These are phyloP conservation scores for Latrodectus geometricus DNA, from an alignment of 1,140 invertebrate genomes.

Conservation along the genomic window DNA sequence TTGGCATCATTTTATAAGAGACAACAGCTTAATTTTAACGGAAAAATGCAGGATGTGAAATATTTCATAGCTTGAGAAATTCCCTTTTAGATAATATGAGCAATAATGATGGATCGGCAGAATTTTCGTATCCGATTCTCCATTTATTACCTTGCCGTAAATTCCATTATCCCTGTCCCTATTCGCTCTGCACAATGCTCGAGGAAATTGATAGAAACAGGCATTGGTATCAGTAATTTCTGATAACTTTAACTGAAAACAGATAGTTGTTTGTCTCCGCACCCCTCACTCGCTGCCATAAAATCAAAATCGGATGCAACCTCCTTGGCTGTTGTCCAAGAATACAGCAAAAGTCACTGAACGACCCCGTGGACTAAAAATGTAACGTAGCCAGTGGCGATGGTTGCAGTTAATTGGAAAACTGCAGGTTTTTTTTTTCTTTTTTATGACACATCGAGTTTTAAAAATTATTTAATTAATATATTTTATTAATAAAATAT, in stretches of 20 bases:
- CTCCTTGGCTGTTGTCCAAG: conserved; percentile 11
- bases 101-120: conserved; percentile 22
- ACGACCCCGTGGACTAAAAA: not conserved
- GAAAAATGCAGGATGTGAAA: not conserved
- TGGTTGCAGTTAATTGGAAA: no score
- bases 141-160: conserved; percentile 30
- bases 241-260: conserved; percentile 52
- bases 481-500: no score
- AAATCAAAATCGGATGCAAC: conserved; percentile 6
- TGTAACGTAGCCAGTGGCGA: no score
- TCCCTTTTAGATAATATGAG: not conserved
- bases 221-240: conserved; percentile 39
- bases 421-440: no score
- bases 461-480: no score
- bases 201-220: conserved; percentile 29
- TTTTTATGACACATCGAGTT: no score
- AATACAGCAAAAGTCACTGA: not conserved
- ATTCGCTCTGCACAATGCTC: not conserved
- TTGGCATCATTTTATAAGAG: no score
- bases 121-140: conserved; percentile 11
- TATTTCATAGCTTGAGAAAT: not conserved
- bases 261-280: not conserved
- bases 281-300: not conserved
- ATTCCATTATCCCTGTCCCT: conserved; percentile 31
- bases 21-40: no score